These are phyloP conservation scores for Phortica variegata DNA, from an alignment of 1,140 invertebrate species.

Conservation along the genomic window DNA sequence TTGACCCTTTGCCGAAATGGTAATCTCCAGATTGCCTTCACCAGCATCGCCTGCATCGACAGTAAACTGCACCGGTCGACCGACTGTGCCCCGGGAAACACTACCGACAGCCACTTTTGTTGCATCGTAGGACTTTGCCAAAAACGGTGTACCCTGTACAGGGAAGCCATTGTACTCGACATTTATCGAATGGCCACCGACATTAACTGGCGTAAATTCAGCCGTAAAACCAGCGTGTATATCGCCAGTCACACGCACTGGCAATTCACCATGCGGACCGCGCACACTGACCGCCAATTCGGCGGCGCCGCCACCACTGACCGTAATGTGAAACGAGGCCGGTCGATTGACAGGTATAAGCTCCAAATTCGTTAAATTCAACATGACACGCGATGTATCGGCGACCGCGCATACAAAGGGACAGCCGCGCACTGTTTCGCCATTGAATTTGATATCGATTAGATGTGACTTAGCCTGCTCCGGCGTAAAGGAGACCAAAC, in stretches of 20 bases:
- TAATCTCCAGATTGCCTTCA: constrained; percentile 97
- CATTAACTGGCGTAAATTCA: constrained; percentile 86
- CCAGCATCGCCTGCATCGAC: constrained; percentile 96
- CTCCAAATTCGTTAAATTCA: constrained; percentile 76
- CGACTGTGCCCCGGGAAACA: constrained; percentile 77
- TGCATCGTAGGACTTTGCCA: constrained; percentile 92
- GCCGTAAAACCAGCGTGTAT: constrained; percentile 82
- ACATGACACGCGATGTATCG: constrained; percentile 75
- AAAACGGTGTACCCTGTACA: constrained; percentile 87
- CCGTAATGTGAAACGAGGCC: constrained; percentile 85
- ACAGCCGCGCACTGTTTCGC: constrained; percentile 88
- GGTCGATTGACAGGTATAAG: constrained; percentile 84
- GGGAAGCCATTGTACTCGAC: constrained; percentile 90
- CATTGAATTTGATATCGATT: constrained; percentile 98
- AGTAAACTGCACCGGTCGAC: constrained; percentile 85
- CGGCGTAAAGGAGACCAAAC: constrained; percentile 93
- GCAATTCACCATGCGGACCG: constrained; percentile 76
- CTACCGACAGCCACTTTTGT: constrained; percentile 80
- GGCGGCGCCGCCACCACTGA: constrained; percentile 81
- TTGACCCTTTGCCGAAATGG: constrained; percentile 87
- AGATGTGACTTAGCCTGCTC: constrained; percentile 87
- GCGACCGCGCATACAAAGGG: constrained; percentile 84
- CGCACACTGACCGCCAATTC: constrained; percentile 86
- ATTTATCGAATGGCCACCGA: constrained; percentile 86
- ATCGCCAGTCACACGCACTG: constrained; percentile 87